phyloP scores from a whole-genome alignment of 2,797 vertebrate genomes.

The Microchirus variegatus region DNA sequence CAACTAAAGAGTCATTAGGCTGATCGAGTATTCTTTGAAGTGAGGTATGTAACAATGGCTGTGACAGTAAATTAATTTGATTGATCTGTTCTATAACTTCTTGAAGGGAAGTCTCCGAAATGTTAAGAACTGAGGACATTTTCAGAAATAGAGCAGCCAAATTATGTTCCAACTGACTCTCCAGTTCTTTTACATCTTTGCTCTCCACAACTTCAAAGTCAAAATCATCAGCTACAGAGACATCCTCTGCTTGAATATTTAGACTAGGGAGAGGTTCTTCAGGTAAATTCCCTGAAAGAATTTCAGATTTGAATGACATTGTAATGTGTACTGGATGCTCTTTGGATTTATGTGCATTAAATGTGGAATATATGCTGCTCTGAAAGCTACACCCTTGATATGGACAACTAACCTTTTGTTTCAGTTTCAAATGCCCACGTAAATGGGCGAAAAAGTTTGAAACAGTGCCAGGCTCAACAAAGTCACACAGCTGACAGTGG shows the following conservation, averaged over 20 bases:
- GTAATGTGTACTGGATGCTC: background rate
- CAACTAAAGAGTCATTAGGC: background rate
- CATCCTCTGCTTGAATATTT: background rate
- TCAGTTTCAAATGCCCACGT: background rate
- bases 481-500: background rate
- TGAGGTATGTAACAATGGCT: background rate
- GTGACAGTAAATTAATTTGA: background rate
- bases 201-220: background rate
- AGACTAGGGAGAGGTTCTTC: background rate
- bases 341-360: background rate
- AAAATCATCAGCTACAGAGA: background rate
- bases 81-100: background rate
- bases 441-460: background rate
- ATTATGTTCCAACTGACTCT: background rate
- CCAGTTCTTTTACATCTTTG: background rate
- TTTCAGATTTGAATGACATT: background rate
- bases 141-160: background rate
- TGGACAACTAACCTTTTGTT: background rate
- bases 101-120: background rate
- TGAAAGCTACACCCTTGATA: background rate
- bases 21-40: background rate
- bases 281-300: background rate
- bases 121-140: background rate
- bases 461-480: background rate
- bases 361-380: background rate